Evolutionary conservation across 2,113 vertebrate species (phyloP).

Genomic region (Bubalus kerabau): DNA sequence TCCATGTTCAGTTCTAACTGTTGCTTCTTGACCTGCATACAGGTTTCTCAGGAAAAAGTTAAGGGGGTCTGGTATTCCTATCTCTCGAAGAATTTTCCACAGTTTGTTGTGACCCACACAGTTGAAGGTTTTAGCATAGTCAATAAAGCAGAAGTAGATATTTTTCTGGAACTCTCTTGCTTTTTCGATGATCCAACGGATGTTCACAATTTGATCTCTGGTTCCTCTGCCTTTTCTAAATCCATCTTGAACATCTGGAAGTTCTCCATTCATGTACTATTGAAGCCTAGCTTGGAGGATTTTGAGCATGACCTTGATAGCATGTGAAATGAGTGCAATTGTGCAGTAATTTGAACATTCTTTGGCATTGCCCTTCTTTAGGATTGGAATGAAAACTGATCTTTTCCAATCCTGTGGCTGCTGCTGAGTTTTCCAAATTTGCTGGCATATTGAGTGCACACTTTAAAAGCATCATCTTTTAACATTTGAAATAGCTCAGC

Average conservation of each 20-base stretch:
- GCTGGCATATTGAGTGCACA: background rate
- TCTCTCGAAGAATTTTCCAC: background rate
- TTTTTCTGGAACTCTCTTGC: background rate
- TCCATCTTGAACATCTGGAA: background rate
- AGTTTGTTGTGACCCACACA: background rate
- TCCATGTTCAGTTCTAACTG: background rate
- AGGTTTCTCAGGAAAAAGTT: background rate
- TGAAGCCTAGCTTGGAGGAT: background rate
- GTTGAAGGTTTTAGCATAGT: background rate
- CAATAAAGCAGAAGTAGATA: background rate
- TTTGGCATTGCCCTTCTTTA: background rate
- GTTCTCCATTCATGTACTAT: background rate
- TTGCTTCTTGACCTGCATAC: background rate
- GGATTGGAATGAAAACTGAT: background rate
- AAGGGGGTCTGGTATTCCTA: background rate
- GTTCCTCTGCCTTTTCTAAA: background rate
- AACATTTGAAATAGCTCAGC: background rate
- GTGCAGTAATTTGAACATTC: background rate
- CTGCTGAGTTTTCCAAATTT: background rate
- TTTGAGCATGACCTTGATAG: background rate
- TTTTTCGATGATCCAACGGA: background rate
- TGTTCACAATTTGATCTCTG: background rate
- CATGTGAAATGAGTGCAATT: background rate
- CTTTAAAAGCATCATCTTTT: background rate
- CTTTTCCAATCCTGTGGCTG: background rate